Base-by-base conservation (phyloP, 1,140 invertebrate species). In the Heliconius congener region DNA sequence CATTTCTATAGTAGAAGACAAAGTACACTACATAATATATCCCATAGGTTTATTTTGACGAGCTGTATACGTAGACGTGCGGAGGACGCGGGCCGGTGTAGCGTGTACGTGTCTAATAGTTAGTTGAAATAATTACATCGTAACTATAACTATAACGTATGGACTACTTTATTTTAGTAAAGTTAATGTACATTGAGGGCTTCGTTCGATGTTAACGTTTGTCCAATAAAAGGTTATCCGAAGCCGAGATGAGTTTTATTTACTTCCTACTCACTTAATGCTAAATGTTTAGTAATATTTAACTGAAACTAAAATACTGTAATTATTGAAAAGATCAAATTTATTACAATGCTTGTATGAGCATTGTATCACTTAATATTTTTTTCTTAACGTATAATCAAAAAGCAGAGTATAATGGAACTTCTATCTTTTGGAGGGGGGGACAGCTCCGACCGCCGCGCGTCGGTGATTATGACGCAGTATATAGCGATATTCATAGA, bases 221-320 rank as follows among this genome's bases (percentile, higher is more conserved):
- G 87, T 91, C 90, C 89, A 93, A 91, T 93, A 93, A 91, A 93
- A 87, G 85, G 90, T 93, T 91, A 91, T 92, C 91, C 90, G 87
- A 87, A 92, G 90, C 89, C 85, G 84, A 87, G 81, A 52, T 66
- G 82, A 76, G 86, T 92, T 93, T 92, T 78, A 88, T 90, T 91
- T 83, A 27, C 18, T 37, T 52, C 60, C 60, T 16, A 5, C 23
- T 23, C 60, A 1, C 55, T 5, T n/a, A 50, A 13, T 11, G 42
- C 8, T 46, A 30, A 30, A 30, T 30, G 2, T 30, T 30, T 30
- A 30, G 1, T 30, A 30, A 30, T 30, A 30, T 30, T 30, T 30
- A 30, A 30, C 30, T 30, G 30, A 30, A 30, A 30, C 30, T 30
- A 30, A 30, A 46, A 46, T 13, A 46, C 3, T 2, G 9, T 46